phyloP scores from a whole-genome alignment of 1,140 invertebrate genomes.

The Drosophila sechellia region DNA sequence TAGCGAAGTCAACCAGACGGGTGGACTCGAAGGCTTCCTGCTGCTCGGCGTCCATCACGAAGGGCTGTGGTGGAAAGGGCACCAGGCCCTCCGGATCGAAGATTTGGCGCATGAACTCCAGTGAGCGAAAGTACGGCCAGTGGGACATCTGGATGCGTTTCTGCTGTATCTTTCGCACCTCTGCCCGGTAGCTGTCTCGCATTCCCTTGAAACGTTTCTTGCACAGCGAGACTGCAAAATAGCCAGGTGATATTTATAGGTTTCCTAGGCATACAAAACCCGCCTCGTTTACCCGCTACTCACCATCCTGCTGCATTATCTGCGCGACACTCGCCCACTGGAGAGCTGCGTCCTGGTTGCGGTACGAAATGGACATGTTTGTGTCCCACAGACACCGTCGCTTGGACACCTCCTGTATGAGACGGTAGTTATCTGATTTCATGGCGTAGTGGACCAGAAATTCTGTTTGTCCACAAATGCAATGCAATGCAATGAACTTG shows the following conservation, averaged over 20 bases:
- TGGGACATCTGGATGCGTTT: constrained; percentile 27
- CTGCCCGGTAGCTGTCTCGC: constrained; percentile 59
- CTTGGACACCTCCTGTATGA: constrained; percentile 54
- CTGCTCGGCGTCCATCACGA: neutral
- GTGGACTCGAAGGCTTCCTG: constrained; percentile 8
- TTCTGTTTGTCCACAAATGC: constrained; percentile 53
- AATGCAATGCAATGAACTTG: neutral
- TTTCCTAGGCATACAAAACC: neutral
- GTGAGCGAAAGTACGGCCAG: constrained; percentile 57
- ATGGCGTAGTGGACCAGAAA: constrained; percentile 14
- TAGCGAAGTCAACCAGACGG: constrained; percentile 51
- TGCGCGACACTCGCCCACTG: constrained; percentile 56
- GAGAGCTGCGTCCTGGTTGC: constrained; percentile 41
- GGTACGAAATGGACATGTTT: constrained; percentile 32
- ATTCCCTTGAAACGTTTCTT: constrained; percentile 67
- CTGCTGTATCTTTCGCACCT: constrained; percentile 68
- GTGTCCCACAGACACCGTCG: constrained; percentile 63
- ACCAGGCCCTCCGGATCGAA: constrained; percentile 55
- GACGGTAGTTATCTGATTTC: constrained; percentile 59
- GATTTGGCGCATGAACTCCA: constrained; percentile 67
- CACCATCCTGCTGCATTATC: constrained; percentile 53
- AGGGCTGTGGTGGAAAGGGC: constrained; percentile 26
- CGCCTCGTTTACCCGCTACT: neutral
- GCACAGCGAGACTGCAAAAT: constrained; percentile 32
- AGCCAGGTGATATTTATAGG: constrained; percentile 12